Evolutionary conservation across 2,113 vertebrate genomes (phyloP), one percentile per base, ranked within the genome.

Genomic region (Dissostichus mawsoni): DNA sequence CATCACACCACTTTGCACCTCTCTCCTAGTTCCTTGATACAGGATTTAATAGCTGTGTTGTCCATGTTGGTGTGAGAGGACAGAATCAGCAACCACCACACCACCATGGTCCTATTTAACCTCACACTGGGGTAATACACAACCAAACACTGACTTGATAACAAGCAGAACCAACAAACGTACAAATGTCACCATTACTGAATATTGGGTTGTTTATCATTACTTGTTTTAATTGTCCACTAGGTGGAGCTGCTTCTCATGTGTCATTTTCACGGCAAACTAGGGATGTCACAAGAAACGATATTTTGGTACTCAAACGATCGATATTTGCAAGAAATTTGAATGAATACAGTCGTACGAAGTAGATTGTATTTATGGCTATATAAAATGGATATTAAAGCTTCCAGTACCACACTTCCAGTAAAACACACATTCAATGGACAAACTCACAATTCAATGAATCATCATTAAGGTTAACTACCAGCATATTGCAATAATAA

Each of bases 1-100:
- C 81, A 76, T 89, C 78, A 81, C 44, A 36, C 67, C 63, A 47
- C 78, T 73, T 69, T 56, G 76, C 74, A 58, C 45, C 67, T 48
- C 70, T 68, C 18, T 63, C 56, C 44, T 56, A 56, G 74, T 82
- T 62, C 68, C 70, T 29, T 51, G 44, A 45, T 75, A 51, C 71
- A 68, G 65, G 74, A 75, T 85, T 92, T 89, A 92, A 91, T 88
- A 70, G 82, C 68, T 56, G 66, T 67, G 67, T 75, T 81, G 88
- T 82, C 84, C 86, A 66, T 85, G 80, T 83, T 50, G 18, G 79
- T 74, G 83, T 80, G 85, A 77, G 69, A 85, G 84, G 59, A 90
- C 69, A 81, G 69, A 83, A 76, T 89, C 68, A 52, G 73, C 69
- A 80, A 50, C 63, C 61, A 45, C 17, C 51, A 63, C 12, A 16